phyloP scores from a whole-genome alignment of 2,888 invertebrate genomes.

The Caenorhabditis sp. region DNA sequence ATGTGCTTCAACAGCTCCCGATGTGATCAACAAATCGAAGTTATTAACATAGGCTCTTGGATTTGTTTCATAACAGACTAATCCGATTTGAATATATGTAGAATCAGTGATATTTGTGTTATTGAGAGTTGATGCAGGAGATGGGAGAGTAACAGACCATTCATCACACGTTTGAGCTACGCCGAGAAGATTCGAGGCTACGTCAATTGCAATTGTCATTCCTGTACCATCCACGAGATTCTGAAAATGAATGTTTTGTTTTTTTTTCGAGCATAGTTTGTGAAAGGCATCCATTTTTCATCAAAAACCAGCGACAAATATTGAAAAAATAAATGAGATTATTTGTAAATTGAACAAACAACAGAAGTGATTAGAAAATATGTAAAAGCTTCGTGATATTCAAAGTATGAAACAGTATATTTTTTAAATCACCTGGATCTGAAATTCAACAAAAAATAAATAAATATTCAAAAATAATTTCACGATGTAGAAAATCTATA shows the following conservation, averaged over 20 bases:
- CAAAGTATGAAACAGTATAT: too few species aligned
- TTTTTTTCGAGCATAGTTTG: too few species aligned
- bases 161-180: conserved; percentile 38
- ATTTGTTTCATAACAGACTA: conserved; percentile 44
- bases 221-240: conserved; percentile 34
- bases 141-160: conserved; percentile 42
- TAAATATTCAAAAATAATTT: too few species aligned
- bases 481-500: too few species aligned
- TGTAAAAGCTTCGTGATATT: too few species aligned
- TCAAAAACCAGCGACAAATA: too few species aligned
- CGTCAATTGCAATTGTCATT: conserved; percentile 41
- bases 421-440: too few species aligned
- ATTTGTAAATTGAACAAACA: too few species aligned
- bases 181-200: conserved; percentile 36
- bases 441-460: too few species aligned
- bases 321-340: too few species aligned
- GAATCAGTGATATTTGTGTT: conserved; percentile 9
- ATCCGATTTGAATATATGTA: conserved; percentile 24
- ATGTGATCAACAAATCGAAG: conserved; percentile 48
- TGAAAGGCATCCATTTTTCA: too few species aligned
- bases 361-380: too few species aligned
- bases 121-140: conserved; percentile 20
- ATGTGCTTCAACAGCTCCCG: conserved; percentile 49
- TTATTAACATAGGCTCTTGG: conserved; percentile 56
- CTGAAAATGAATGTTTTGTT: conserved; percentile 19